Conservation (phyloP, 2,113 vertebrate genomes). For the Uropsilus gracilis region DNA sequence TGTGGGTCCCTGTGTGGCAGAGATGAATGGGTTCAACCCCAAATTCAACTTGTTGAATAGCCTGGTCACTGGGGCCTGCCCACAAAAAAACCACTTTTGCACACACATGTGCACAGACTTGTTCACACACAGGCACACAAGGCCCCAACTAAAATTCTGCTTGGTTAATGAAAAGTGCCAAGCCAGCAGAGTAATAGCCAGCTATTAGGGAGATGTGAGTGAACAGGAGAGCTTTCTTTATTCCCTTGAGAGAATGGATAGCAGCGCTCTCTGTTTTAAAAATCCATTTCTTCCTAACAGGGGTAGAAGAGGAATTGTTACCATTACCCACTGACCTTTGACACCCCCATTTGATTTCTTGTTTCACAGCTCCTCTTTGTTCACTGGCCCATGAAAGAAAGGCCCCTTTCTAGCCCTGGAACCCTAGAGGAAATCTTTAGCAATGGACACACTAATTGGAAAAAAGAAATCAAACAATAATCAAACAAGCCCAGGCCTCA, state of each 20-base stretch:
- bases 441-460: constrained; percentile 23
- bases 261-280: constrained; percentile 2
- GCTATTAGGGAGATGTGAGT: constrained; percentile 4
- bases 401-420: background rate
- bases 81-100: background rate
- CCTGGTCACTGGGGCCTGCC: background rate
- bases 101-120: too few species aligned
- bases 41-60: background rate
- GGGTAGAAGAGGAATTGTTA: constrained; percentile 14
- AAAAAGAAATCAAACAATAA: constrained; percentile 17
- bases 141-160: background rate
- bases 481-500: background rate
- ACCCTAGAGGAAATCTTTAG: constrained; percentile 42
- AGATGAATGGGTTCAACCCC: background rate
- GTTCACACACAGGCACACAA: rapidly evolving
- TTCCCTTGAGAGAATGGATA: constrained; percentile 29
- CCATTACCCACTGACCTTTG: background rate
- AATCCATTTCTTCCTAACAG: constrained; percentile 49
- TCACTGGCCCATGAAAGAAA: background rate
- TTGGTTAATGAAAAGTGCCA: constrained; percentile 27
- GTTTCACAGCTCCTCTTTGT: background rate
- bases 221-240: constrained; percentile 19
- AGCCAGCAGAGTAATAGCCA: background rate
- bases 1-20: background rate
- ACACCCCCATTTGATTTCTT: background rate